These are phyloP conservation scores for Psammodynastes pulverulentus DNA, from an alignment of 2,113 vertebrate species.

Conservation along the genomic window DNA sequence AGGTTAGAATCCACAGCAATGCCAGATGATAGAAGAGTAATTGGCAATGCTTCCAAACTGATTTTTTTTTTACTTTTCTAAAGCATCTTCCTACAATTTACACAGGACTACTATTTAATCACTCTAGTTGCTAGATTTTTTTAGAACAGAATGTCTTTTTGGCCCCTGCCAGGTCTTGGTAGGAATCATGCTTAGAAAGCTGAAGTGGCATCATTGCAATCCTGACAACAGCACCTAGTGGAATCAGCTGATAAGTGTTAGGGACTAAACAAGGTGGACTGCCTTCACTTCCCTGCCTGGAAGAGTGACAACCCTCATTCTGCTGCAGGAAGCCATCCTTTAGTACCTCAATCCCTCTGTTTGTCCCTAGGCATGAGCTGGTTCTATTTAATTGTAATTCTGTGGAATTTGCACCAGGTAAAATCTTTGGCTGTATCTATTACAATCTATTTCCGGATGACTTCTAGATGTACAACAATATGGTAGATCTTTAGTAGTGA, in stretches of 20 bases:
- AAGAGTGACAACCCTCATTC: not conserved
- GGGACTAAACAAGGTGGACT: not conserved
- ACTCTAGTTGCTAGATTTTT: not conserved
- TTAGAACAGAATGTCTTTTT: not conserved
- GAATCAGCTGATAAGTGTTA: not conserved
- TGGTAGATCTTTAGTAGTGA: not conserved
- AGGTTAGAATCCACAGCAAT: no score
- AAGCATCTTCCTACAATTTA: not conserved
- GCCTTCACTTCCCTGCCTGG: not conserved
- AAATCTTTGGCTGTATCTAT: not conserved
- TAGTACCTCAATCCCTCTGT: not conserved
- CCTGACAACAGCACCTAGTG: not conserved
- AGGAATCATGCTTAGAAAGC: not conserved
- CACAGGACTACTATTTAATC: not conserved
- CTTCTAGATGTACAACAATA: not conserved
- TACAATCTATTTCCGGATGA: not conserved
- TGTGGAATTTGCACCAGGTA: not conserved
- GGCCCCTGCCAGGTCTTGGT: not conserved
- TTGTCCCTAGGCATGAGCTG: not conserved
- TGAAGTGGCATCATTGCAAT: not conserved
- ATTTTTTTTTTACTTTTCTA: not conserved
- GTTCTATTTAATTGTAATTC: not conserved
- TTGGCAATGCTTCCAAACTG: not conserved
- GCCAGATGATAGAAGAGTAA: not conserved
- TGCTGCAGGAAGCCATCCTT: not conserved